Evolutionary conservation across 2,888 invertebrate genomes (phyloP).

Genomic region (Caenorhabditis parvicauda): DNA sequence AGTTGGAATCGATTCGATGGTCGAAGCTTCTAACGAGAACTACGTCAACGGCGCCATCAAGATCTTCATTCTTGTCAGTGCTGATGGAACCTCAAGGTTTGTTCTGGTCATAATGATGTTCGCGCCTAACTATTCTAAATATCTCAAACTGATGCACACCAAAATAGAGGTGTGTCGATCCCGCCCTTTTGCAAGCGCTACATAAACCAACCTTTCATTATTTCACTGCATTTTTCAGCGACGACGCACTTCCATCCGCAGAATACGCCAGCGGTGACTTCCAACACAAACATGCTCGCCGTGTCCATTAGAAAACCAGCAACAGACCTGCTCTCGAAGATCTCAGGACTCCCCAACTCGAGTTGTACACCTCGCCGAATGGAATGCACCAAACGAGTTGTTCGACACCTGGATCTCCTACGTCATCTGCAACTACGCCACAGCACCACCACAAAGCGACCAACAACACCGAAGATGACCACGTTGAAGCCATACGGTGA

Average conservation of each 20-base stretch:
- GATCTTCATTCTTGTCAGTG: conserved; percentile 47
- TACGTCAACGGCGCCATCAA: conserved; percentile 43
- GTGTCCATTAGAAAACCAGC: conserved; percentile 47
- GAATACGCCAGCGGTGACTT: conserved; percentile 41
- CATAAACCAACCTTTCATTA: too few relatives aligned
- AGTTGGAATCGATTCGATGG: conserved; percentile 47
- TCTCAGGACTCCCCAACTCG: conserved; percentile 45
- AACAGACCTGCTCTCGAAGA: conserved; percentile 38
- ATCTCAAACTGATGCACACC: too few relatives aligned
- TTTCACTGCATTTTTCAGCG: conserved; percentile 12
- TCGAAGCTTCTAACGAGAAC: conserved; percentile 42
- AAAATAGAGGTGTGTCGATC: not conserved
- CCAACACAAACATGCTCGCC: conserved; percentile 44
- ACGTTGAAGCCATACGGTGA: conserved; percentile 15
- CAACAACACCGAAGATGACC: conserved; percentile 33
- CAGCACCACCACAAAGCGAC: conserved; percentile 33
- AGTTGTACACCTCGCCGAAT: conserved; percentile 55
- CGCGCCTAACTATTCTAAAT: not conserved
- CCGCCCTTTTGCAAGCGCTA: too few relatives aligned
- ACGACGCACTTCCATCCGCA: conserved; percentile 43
- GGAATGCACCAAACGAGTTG: conserved; percentile 46
- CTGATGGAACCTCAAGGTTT: conserved; percentile 52
- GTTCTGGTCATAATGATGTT: too few relatives aligned
- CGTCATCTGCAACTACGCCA: conserved; percentile 50
- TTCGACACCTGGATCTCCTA: conserved; percentile 53